Evolutionary conservation across 2,888 invertebrate genomes (phyloP), one percentile per base, ranked within the genome.

Genomic region (Phyto melanocephala): DNA sequence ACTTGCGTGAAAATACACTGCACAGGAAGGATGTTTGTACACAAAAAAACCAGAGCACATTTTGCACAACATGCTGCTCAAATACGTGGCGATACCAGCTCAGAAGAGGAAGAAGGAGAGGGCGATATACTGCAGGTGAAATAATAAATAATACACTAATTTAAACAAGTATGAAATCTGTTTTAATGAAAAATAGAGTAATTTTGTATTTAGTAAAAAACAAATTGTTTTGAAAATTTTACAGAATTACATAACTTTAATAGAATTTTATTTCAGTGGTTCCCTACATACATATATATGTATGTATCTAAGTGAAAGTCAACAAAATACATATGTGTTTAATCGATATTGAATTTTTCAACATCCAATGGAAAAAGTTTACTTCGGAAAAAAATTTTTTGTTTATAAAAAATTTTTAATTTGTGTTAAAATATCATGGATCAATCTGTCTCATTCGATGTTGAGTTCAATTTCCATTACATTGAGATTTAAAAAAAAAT

Each of bases 21-120:
- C 28, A 56, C 15, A 20, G 42, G 37, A 65, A 75, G 65, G 22
- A 93, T 94, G 93, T 94, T 93, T 88, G 93, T 94, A 78, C 92
- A 92, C 86, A 93, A 93, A 70, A 92, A 86, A 72, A 88, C 84
- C n/a, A 78, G 85, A 22, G 83, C 85, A 37, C 86, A 89, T 84
- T 87, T 89, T 65, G 89, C 88, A 33, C 87, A 90, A 70, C 87
- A 89, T 87, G 90, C 92, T 54, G 91, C 91, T 82, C 92, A 92
- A 52, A 87, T 86, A 81, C 88, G 86, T 47, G 88, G 83, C 13
- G 93, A 92, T n/a, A 92, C 93, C 60, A 93, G 92, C 82, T 93
- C 93, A 68, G 93, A 93, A 56, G 93, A 93, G 62, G 93, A 93
- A 81, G 93, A 93, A 86, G 93, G 93, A 88, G 93, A 93, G 90